These are phyloP conservation scores for Geotria australis DNA, from an alignment of 2,797 vertebrate genomes.

Conservation along the genomic window DNA sequence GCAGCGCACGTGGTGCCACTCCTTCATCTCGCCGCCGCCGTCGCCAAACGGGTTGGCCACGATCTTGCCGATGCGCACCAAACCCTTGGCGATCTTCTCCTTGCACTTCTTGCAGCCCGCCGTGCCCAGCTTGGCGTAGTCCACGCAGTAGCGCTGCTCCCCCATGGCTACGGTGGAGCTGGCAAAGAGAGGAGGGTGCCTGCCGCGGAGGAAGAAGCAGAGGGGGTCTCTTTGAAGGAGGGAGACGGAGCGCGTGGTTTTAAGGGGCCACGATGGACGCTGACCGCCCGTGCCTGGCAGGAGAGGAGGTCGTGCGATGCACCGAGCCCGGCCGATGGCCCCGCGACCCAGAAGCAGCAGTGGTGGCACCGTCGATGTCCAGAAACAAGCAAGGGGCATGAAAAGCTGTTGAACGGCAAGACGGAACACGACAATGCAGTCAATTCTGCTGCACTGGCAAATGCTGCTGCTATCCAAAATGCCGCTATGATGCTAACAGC, in stretches of 20 bases:
- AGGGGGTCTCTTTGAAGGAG: background rate
- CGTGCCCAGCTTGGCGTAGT: constrained; percentile 75
- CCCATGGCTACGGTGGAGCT: constrained; percentile 24
- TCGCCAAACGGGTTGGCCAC: constrained; percentile 92
- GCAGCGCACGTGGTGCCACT: constrained; percentile 87
- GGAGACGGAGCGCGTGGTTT: background rate
- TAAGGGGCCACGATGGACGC: too few species aligned
- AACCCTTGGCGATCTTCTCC: constrained; percentile 62
- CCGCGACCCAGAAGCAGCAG: too few species aligned
- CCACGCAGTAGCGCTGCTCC: constrained; percentile 70
- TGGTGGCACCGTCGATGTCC: too few species aligned
- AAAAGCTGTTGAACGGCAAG: too few species aligned
- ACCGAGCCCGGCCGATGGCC: too few species aligned
- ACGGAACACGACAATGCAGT: too few species aligned
- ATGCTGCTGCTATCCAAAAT: too few species aligned
- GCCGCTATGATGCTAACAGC: too few species aligned
- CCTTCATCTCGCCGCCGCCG: constrained; percentile 85
- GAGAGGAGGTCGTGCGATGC: too few species aligned
- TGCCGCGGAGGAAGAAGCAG: background rate
- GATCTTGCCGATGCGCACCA: constrained; percentile 71
- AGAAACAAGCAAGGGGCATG: too few species aligned
- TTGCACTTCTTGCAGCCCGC: constrained; percentile 97
- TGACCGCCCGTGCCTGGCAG: too few species aligned
- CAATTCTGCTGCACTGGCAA: too few species aligned
- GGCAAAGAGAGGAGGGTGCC: constrained; percentile 1